Conservation (phyloP, 2,888 invertebrate species). For the Hirudinaria manillensis region DNA sequence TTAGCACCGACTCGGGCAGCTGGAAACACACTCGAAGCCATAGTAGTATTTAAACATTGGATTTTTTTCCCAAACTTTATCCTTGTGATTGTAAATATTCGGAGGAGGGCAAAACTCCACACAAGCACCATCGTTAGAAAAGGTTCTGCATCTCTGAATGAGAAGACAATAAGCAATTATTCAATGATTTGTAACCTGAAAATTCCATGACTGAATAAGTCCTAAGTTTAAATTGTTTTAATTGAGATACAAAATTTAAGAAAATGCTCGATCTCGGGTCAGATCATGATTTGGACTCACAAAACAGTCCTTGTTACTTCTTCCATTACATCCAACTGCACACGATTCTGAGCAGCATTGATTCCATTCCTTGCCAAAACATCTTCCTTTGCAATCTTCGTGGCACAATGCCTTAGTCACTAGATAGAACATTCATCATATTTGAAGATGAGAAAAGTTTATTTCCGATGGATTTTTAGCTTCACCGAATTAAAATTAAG, state of each 20-base stretch:
- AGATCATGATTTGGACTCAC: constrained; percentile 52
- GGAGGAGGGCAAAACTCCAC: constrained; percentile 91
- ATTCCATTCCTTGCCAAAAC: constrained; percentile 82
- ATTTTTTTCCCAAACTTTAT: constrained; percentile 83
- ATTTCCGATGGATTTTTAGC: neutral
- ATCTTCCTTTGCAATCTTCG: constrained; percentile 86
- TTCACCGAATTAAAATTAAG: neutral
- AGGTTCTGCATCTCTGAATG: constrained; percentile 76
- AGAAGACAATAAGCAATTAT: neutral
- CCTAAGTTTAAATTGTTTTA: neutral
- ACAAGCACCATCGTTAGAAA: constrained; percentile 93
- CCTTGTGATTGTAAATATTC: constrained; percentile 83
- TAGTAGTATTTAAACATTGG: constrained; percentile 91
- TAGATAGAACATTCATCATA: constrained; percentile 50
- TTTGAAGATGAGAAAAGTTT: too few species aligned
- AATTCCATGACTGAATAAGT: neutral
- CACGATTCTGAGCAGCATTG: constrained; percentile 87
- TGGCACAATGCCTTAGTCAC: constrained; percentile 76
- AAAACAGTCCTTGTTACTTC: constrained; percentile 85
- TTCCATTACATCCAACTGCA: constrained; percentile 91
- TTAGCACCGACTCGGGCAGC: constrained; percentile 66
- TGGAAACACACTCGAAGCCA: constrained; percentile 90
- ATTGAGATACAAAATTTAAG: neutral
- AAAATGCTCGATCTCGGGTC: too few species aligned
- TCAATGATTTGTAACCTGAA: too few species aligned